Evolutionary conservation across 2,888 invertebrate species (phyloP).

Genomic region (Pammene fasciana): DNA sequence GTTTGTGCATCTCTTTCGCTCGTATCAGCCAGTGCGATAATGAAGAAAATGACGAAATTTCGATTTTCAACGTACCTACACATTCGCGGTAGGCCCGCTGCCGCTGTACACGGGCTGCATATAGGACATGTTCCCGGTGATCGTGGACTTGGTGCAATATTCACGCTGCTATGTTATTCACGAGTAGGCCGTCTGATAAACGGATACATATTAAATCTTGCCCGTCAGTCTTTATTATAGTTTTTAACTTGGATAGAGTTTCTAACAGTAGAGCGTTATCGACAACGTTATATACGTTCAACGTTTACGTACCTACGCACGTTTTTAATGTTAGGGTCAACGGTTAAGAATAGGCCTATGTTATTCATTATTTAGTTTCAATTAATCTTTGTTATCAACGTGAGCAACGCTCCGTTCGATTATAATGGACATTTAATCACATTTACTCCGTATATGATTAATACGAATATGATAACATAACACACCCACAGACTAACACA

Average conservation of each 20-base stretch:
- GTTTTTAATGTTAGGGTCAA: neutral
- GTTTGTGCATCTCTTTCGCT: too few species aligned
- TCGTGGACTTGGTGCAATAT: conserved; percentile 15
- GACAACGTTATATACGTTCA: too few species aligned
- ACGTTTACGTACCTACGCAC: too few species aligned
- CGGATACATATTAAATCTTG: neutral
- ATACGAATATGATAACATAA: neutral
- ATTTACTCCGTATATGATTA: conserved; percentile 10
- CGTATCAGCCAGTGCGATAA: too few species aligned
- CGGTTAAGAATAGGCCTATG: conserved; percentile 2
- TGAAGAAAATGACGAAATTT: too few species aligned
- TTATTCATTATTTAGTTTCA: neutral
- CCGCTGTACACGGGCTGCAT: too few species aligned
- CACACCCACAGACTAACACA: neutral
- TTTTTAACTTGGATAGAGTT: too few species aligned
- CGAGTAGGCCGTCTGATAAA: neutral
- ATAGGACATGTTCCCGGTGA: conserved; percentile 4
- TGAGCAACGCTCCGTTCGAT: conserved; percentile 7
- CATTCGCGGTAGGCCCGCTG: too few species aligned
- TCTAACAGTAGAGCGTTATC: too few species aligned
- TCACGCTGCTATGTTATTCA: conserved; percentile 15
- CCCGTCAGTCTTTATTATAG: too few species aligned
- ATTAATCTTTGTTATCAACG: conserved; percentile 29
- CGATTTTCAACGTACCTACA: too few species aligned
- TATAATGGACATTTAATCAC: conserved; percentile 33